Percentiles rank a stretch among this genome's conserved stretches.
These are phyloP conservation scores for Periophthalmus magnuspinnatus DNA, from an alignment of 2,797 vertebrate species.

Conservation along the genomic window DNA sequence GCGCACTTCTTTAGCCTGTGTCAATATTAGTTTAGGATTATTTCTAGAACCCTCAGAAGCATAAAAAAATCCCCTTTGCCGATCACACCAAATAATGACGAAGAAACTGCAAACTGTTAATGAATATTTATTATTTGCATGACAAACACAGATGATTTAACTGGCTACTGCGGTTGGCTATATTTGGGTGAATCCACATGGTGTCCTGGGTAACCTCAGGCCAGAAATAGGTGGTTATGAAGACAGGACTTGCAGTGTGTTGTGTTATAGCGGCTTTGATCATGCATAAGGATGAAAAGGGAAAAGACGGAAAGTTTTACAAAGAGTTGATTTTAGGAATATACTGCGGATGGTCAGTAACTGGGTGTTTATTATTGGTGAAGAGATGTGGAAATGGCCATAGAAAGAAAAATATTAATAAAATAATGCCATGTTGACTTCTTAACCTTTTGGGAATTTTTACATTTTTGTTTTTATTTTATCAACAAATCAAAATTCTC, in stretches of 20 bases:
- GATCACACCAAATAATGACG: constrained; percentile 74
- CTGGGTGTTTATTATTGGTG: constrained; percentile 44
- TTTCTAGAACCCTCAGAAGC: constrained; percentile 71
- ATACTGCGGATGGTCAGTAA: constrained; percentile 20
- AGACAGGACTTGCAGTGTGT: constrained; percentile 65
- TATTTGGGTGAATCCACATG: constrained; percentile 65
- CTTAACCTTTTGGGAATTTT: no score
- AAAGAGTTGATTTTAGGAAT: constrained; percentile 19
- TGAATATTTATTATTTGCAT: constrained; percentile 79
- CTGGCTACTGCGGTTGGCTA: constrained; percentile 68
- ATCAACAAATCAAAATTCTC: no score
- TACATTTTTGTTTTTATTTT: no score
- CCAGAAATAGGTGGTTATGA: constrained; percentile 62
- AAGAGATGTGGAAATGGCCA: constrained; percentile 10
- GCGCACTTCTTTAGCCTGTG: constrained; percentile 74
- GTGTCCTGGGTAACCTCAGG: constrained; percentile 73
- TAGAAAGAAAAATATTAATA: background rate
- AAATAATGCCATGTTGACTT: background rate
- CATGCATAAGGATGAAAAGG: constrained; percentile 54
- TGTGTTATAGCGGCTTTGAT: constrained; percentile 50
- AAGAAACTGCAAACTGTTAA: constrained; percentile 70
- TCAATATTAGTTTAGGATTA: constrained; percentile 79
- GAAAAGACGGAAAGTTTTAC: constrained; percentile 21
- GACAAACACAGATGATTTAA: constrained; percentile 72
- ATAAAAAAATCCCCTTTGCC: constrained; percentile 53